A percentile compares a stretch with the other conserved stretches of the same genome.
Conservation (phyloP, 2,113 vertebrate species). For the Anguilla japonica region DNA sequence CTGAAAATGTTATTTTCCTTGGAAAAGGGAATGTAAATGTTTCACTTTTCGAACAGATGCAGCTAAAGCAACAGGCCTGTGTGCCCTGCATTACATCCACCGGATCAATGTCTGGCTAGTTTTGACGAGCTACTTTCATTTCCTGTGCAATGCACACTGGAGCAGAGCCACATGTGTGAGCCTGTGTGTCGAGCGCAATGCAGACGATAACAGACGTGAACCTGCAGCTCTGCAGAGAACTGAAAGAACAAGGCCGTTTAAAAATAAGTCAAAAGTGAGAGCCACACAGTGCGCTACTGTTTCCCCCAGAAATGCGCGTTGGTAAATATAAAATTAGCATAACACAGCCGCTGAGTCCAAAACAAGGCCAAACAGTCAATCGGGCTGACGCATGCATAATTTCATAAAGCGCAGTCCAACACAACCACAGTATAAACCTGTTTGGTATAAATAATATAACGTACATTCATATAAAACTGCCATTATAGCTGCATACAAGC, state of each 20-base stretch:
- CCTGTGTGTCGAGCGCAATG: too few relatives aligned
- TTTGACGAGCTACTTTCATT: background rate
- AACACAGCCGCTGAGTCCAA: background rate
- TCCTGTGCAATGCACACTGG: background rate
- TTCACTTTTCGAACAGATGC: background rate
- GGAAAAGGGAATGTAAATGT: background rate
- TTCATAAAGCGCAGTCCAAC: too few relatives aligned
- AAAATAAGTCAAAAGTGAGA: too few relatives aligned
- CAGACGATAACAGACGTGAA: too few relatives aligned
- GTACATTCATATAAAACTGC: background rate
- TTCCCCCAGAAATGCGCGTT: background rate
- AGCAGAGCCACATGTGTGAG: too few relatives aligned
- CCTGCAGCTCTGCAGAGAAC: too few relatives aligned
- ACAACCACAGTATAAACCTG: background rate
- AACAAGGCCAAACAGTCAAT: background rate
- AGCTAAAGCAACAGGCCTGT: background rate
- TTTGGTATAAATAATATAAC: background rate
- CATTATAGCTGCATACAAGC: background rate
- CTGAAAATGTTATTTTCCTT: background rate
- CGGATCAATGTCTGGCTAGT: background rate
- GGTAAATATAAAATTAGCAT: background rate
- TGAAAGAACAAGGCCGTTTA: too few relatives aligned
- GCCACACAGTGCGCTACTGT: background rate
- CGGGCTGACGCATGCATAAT: background rate
- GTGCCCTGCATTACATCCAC: too few relatives aligned